These are phyloP conservation scores for Eristalinus aeneus DNA, from an alignment of 2,888 invertebrate species.

Conservation along the genomic window DNA sequence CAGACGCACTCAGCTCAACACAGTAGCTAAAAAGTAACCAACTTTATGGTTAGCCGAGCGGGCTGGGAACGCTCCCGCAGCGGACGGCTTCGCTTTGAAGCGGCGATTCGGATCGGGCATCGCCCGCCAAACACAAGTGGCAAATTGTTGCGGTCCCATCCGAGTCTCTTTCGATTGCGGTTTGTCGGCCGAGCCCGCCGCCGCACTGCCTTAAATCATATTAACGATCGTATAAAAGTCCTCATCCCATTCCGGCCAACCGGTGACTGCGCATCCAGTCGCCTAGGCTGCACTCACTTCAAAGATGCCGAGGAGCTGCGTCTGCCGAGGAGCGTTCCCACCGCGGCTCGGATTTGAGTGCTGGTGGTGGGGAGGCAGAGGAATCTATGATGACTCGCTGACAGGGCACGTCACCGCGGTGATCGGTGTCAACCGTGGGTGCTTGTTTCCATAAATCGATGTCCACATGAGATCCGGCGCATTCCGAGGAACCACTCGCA, in stretches of 20 bases:
- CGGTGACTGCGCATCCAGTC: slow-evolving; percentile 18
- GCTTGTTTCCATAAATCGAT: slow-evolving; percentile 68
- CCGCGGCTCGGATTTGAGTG: neutral
- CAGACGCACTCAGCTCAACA: slow-evolving; percentile 40
- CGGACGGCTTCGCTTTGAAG: slow-evolving; percentile 53
- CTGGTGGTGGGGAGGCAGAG: neutral
- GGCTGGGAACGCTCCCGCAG: neutral
- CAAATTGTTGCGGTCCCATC: slow-evolving; percentile 50
- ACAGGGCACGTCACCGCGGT: slow-evolving; percentile 64
- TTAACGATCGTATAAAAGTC: slow-evolving; percentile 65
- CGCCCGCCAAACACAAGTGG: slow-evolving; percentile 29
- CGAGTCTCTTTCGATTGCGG: slow-evolving; percentile 53
- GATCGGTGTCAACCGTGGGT: slow-evolving; percentile 67
- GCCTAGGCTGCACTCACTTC: slow-evolving; percentile 20
- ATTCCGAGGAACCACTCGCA: slow-evolving; percentile 51
- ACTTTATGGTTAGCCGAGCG: slow-evolving; percentile 47
- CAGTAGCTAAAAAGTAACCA: slow-evolving; percentile 67
- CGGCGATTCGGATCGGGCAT: neutral
- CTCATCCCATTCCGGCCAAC: slow-evolving; percentile 5
- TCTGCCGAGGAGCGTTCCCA: neutral
- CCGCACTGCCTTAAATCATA: slow-evolving; percentile 59
- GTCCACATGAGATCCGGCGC: slow-evolving; percentile 52
- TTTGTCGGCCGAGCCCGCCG: slow-evolving; percentile 24
- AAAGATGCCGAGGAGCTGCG: slow-evolving; percentile 37
- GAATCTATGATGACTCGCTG: slow-evolving; percentile 66